Conservation (phyloP, 2,888 invertebrate genomes). For the Esperia sulphurella region DNA sequence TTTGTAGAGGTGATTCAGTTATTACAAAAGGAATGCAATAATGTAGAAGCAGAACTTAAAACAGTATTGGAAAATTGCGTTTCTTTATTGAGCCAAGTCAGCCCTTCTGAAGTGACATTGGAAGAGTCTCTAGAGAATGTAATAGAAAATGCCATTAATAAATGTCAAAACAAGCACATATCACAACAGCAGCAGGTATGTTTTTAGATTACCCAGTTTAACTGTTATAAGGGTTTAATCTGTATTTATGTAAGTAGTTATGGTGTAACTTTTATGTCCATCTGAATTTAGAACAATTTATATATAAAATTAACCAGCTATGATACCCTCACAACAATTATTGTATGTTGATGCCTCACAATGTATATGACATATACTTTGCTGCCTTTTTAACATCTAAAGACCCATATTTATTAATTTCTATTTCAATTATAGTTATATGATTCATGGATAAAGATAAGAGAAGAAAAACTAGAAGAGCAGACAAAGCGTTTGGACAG, state of each 20-base stretch:
- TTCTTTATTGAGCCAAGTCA: constrained; percentile 31
- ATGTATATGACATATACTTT: too few species aligned
- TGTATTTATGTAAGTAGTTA: too few species aligned
- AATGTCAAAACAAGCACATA: constrained; percentile 79
- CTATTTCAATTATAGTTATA: constrained; percentile 66
- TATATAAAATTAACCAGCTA: too few species aligned
- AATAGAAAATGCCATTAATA: constrained; percentile 77
- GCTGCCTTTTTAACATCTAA: too few species aligned
- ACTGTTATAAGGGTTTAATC: too few species aligned
- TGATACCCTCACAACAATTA: too few species aligned
- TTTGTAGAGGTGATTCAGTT: constrained; percentile 48
- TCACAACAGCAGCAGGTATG: constrained; percentile 72
- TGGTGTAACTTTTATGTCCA: too few species aligned
- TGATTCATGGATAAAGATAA: constrained; percentile 76
- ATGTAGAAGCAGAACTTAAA: constrained; percentile 31
- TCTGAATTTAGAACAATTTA: too few species aligned
- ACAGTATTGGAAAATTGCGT: constrained; percentile 37
- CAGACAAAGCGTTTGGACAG: constrained; percentile 81
- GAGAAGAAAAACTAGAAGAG: constrained; percentile 78
- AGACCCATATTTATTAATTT: too few species aligned
- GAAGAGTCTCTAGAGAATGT: constrained; percentile 66
- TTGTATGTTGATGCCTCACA: too few species aligned
- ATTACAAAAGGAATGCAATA: constrained; percentile 35
- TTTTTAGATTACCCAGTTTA: neutral
- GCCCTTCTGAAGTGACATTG: constrained; percentile 39